Conservation (phyloP, 2,888 invertebrate species). For the Eurytoma adleriae region DNA sequence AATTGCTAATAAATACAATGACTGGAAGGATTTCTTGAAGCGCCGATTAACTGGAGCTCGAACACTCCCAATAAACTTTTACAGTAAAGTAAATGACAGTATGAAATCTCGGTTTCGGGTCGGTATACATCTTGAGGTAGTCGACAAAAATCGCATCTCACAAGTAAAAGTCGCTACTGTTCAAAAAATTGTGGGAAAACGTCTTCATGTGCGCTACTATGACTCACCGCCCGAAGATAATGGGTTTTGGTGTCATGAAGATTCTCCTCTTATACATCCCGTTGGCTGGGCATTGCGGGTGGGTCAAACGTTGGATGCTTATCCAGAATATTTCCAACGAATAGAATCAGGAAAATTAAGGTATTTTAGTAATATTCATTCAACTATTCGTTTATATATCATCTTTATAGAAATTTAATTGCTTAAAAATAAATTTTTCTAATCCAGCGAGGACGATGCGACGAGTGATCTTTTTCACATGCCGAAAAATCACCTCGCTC, state of each 20-base stretch:
- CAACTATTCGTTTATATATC: neutral
- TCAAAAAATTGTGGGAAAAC: slow-evolving; percentile 93
- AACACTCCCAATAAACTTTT: slow-evolving; percentile 95
- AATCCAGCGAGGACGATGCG: slow-evolving; percentile 83
- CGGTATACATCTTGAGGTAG: slow-evolving; percentile 93
- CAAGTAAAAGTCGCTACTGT: slow-evolving; percentile 94
- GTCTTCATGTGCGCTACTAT: slow-evolving; percentile 93
- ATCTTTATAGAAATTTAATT: neutral
- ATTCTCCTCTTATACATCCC: slow-evolving; percentile 95
- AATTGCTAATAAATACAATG: slow-evolving; percentile 94
- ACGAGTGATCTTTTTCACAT: slow-evolving; percentile 87
- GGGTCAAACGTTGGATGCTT: slow-evolving; percentile 92
- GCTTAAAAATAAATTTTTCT: slow-evolving; percentile 4
- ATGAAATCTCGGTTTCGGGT: slow-evolving; percentile 89
- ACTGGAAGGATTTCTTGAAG: slow-evolving; percentile 97
- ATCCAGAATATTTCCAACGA: slow-evolving; percentile 86
- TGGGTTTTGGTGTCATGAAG: slow-evolving; percentile 98
- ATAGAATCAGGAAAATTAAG: slow-evolving; percentile 83
- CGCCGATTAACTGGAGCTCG: slow-evolving; percentile 95
- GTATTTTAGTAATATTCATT: slow-evolving; percentile 26
- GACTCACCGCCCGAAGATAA: slow-evolving; percentile 88
- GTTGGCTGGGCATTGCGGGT: slow-evolving; percentile 97
- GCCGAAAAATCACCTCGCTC: slow-evolving; percentile 77
- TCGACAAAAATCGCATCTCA: slow-evolving; percentile 96
- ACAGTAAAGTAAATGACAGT: slow-evolving; percentile 90